Conservation (phyloP, 2,113 vertebrate genomes). For the Glaucidium brasilianum region DNA sequence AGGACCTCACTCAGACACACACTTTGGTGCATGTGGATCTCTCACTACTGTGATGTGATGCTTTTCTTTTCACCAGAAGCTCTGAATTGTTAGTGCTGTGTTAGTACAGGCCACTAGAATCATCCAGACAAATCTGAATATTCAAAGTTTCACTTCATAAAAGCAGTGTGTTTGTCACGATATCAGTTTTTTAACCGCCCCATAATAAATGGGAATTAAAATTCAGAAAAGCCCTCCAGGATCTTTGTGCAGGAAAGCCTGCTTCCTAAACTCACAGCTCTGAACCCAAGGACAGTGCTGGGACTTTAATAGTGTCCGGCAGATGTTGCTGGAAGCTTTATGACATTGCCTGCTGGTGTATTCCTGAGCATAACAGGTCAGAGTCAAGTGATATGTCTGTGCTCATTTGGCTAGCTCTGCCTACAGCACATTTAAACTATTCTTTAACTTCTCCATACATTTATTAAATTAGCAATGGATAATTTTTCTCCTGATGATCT, state of each 20-base stretch:
- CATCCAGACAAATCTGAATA: fast-evolving
- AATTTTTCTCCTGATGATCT: background rate
- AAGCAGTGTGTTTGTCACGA: background rate
- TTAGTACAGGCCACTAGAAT: background rate
- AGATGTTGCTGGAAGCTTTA: background rate
- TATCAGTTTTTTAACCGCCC: background rate
- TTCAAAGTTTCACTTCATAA: background rate
- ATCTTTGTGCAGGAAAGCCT: background rate
- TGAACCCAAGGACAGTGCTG: background rate
- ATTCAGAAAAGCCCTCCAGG: no score
- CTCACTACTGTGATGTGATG: background rate
- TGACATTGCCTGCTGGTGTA: background rate
- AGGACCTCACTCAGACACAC: background rate
- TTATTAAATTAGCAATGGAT: background rate
- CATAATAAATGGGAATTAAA: background rate
- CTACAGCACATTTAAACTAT: background rate
- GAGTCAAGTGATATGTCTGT: background rate
- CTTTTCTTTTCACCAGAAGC: background rate
- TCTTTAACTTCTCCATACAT: background rate
- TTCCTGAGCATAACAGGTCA: background rate
- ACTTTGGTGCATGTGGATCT: fast-evolving
- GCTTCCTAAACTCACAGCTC: background rate
- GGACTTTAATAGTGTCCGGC: background rate
- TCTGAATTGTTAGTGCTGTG: background rate
- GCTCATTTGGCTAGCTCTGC: background rate